Conservation (phyloP, 1,140 invertebrate genomes). For the Drosophila repletoides region DNA sequence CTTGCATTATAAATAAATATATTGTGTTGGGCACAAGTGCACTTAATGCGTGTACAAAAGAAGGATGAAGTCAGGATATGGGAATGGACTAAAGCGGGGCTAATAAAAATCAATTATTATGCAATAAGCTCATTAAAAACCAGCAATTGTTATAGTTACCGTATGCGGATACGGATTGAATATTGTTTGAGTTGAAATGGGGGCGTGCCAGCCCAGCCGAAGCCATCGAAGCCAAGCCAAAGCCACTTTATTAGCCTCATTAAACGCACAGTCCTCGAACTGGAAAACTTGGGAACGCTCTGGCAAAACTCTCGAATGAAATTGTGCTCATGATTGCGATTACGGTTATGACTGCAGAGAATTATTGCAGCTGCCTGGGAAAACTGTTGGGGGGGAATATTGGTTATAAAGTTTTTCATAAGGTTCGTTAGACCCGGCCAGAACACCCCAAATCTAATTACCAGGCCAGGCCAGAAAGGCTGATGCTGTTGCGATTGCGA, state of each 20-base stretch:
- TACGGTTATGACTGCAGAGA: constrained; percentile 64
- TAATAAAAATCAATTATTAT: constrained; percentile 70
- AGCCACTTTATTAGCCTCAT: constrained; percentile 68
- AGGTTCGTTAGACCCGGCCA: constrained; percentile 54
- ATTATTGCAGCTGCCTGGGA: constrained; percentile 27
- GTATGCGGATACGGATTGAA: too few relatives aligned
- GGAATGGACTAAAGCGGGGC: constrained; percentile 1
- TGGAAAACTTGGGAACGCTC: constrained; percentile 28
- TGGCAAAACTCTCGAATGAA: constrained; percentile 67
- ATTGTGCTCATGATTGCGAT: constrained; percentile 78
- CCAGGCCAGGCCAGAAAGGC: constrained; percentile 14
- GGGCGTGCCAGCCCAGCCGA: constrained; percentile 10
- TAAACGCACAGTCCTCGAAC: constrained; percentile 59
- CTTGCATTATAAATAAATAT: background rate
- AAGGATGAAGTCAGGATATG: background rate
- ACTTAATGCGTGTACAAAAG: background rate
- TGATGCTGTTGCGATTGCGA: too few relatives aligned
- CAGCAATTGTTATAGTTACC: constrained; percentile 2
- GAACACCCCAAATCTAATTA: constrained; percentile 59
- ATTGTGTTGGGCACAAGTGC: too few relatives aligned
- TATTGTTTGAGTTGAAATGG: too few relatives aligned
- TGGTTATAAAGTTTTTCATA: constrained; percentile 35
- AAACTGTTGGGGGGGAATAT: background rate
- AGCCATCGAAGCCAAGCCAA: too few relatives aligned
- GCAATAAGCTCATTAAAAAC: constrained; percentile 54